A percentile compares a stretch with the other conserved stretches of the same genome.
phyloP scores from a whole-genome alignment of 1,140 invertebrate genomes.

The Pantala flavescens region DNA sequence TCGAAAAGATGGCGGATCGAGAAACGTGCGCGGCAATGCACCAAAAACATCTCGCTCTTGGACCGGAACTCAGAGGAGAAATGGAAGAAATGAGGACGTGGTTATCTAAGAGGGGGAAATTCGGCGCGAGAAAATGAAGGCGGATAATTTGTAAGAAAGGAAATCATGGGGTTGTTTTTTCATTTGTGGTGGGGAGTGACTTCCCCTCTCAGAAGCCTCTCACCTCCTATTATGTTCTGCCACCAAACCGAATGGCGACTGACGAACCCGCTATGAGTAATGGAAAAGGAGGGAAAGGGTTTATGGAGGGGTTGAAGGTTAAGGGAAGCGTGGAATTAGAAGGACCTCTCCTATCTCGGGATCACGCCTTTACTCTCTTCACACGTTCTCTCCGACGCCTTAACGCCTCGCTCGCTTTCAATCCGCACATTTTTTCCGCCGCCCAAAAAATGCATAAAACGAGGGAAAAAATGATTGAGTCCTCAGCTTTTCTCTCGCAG shows the following conservation, averaged over 20 bases:
- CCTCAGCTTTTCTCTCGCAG: background rate
- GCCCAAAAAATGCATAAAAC: background rate
- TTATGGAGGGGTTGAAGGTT: background rate
- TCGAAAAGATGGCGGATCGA: too few relatives aligned
- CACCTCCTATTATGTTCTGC: too few relatives aligned
- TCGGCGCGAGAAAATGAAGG: background rate
- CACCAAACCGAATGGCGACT: too few relatives aligned
- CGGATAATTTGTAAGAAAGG: background rate
- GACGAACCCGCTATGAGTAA: too few relatives aligned
- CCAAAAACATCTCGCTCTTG: too few relatives aligned
- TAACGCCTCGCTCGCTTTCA: slow-evolving; percentile 3
- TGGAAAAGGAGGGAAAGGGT: background rate
- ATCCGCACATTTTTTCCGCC: background rate
- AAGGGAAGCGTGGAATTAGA: background rate
- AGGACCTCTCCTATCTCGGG: background rate
- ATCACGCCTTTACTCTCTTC: background rate
- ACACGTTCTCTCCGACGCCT: background rate
- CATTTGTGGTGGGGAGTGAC: too few relatives aligned
- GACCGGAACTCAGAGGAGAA: background rate
- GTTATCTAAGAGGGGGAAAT: background rate
- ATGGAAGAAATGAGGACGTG: background rate
- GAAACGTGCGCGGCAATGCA: too few relatives aligned
- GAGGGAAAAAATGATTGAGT: background rate
- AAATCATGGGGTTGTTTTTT: background rate
- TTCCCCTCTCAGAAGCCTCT: too few relatives aligned